These are phyloP conservation scores for Drosophila elegans DNA, from an alignment of 1,140 invertebrate genomes.

Conservation along the genomic window DNA sequence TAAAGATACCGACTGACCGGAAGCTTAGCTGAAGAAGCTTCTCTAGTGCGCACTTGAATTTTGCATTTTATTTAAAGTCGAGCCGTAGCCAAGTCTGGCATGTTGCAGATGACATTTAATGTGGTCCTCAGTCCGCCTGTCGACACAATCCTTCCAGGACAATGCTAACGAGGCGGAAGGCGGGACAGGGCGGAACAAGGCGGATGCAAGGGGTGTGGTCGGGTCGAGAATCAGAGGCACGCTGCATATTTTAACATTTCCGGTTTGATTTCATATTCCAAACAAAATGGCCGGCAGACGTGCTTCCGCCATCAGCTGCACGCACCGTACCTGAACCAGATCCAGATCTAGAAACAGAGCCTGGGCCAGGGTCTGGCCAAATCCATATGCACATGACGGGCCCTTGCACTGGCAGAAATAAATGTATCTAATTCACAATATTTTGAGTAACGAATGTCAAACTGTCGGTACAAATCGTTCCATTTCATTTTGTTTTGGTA, in stretches of 20 bases:
- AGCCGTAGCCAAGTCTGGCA: conserved; percentile 9
- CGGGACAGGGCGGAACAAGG: not conserved
- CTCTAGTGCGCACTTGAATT: conserved; percentile 7
- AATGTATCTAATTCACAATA: not conserved
- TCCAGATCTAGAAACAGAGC: not conserved
- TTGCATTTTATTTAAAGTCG: conserved; percentile 28
- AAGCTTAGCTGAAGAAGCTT: conserved; percentile 14
- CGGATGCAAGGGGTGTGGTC: conserved; percentile 17
- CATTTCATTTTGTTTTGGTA: too few species aligned
- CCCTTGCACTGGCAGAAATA: conserved; percentile 11
- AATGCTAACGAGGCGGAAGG: conserved; percentile 25
- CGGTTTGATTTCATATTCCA: conserved; percentile 79
- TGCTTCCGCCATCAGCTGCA: conserved; percentile 63
- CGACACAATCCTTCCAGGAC: conserved; percentile 44
- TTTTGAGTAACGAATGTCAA: too few species aligned
- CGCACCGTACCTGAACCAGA: conserved; percentile 41
- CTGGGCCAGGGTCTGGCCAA: not conserved
- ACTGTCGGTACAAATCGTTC: too few species aligned
- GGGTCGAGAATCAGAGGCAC: conserved; percentile 37
- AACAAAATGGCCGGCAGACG: conserved; percentile 79
- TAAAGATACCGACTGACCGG: conserved; percentile 1
- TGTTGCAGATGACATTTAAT: conserved; percentile 43
- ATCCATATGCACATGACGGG: conserved; percentile 10
- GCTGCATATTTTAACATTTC: conserved; percentile 79
- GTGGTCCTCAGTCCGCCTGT: conserved; percentile 34